A percentile compares a stretch with the other conserved stretches of the same genome.
Evolutionary conservation across 2,113 vertebrate species (phyloP).

Genomic region (Paradoxurus hermaphroditus): DNA sequence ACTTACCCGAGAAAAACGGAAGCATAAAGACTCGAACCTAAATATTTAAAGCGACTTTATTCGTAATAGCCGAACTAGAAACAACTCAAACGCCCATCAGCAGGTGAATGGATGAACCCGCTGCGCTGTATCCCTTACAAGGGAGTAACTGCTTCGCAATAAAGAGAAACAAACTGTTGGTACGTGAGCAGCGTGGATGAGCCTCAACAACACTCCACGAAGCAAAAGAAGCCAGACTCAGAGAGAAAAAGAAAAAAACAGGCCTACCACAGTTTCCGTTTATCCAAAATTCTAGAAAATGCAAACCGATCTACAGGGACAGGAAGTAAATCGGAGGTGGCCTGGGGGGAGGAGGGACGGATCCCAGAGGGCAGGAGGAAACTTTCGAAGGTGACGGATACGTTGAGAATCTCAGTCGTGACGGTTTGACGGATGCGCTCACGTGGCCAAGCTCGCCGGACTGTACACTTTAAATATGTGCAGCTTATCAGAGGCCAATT

Average conservation of each 20-base stretch:
- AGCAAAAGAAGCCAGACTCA: neutral
- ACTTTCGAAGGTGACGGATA: neutral
- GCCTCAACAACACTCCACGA: neutral
- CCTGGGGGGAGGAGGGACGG: neutral
- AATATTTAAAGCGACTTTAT: neutral
- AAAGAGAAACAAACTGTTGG: neutral
- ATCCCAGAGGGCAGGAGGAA: neutral
- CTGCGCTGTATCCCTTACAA: too few relatives aligned
- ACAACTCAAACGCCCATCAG: neutral
- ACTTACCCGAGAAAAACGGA: slow-evolving; percentile 1
- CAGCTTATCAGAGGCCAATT: neutral
- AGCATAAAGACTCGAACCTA: neutral
- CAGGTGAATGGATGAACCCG: neutral
- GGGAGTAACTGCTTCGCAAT: neutral
- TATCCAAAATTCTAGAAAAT: neutral
- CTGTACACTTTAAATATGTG: neutral
- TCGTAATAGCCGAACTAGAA: neutral
- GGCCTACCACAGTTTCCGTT: neutral
- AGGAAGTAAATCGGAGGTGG: neutral
- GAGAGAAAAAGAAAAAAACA: neutral
- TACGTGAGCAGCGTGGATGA: neutral
- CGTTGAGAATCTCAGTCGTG: neutral
- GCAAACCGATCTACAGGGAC: neutral
- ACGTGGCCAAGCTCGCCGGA: neutral
- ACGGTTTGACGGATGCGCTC: neutral